Evolutionary conservation across 2,888 invertebrate genomes (phyloP).

Genomic region (Chalcosyrphus nemorum): DNA sequence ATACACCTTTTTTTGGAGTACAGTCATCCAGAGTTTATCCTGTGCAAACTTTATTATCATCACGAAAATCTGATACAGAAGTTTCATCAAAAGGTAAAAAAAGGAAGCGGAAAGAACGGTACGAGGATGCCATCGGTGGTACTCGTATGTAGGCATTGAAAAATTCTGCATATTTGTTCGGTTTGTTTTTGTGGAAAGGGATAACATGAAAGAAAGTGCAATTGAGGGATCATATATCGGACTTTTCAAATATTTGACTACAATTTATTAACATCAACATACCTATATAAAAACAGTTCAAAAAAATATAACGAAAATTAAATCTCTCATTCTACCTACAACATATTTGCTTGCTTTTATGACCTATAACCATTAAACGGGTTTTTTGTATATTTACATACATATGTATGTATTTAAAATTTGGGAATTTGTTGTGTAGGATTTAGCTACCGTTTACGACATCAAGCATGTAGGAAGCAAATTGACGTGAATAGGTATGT

Average conservation of each 20-base stretch:
- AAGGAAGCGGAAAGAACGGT: not conserved
- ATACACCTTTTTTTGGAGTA: not conserved
- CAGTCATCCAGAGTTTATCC: not conserved
- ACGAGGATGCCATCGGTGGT: not conserved
- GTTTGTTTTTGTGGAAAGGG: too few species aligned
- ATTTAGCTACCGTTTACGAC: too few species aligned
- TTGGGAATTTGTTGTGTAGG: not conserved
- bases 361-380: not conserved
- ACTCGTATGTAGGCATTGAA: not conserved
- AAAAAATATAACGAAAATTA: too few species aligned
- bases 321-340: too few species aligned
- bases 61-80: not conserved
- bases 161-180: too few species aligned
- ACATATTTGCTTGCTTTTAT: not conserved
- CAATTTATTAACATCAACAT: not conserved
- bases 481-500: not conserved
- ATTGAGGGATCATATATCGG: not conserved
- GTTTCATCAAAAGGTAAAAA: not conserved
- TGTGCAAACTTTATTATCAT: slow-evolving; percentile 18
- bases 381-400: not conserved
- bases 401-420: too few species aligned
- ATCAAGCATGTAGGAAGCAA: not conserved
- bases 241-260: not conserved
- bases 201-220: not conserved
- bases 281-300: not conserved